Evolutionary conservation across 1,140 invertebrate species (phyloP).

Genomic region (Achatina immaculata): DNA sequence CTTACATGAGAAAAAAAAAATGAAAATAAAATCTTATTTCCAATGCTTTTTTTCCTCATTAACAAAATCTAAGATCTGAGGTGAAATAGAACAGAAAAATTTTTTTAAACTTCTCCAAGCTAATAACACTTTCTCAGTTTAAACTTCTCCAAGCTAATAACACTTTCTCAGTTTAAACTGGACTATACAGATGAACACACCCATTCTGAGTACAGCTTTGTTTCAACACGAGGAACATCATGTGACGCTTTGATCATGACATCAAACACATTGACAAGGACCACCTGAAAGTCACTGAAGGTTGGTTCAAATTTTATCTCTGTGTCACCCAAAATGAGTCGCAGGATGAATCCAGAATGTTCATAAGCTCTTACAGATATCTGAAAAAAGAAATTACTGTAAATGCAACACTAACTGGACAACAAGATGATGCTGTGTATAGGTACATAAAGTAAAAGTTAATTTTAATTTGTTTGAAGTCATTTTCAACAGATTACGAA

Average conservation of each 20-base stretch:
- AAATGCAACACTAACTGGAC: neutral
- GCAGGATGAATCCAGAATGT: constrained; percentile 82
- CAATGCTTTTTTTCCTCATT: too few species aligned
- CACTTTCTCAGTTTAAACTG: too few species aligned
- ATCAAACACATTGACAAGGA: constrained; percentile 81
- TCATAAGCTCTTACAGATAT: constrained; percentile 66
- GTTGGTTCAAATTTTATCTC: constrained; percentile 84
- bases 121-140: too few species aligned
- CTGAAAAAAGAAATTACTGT: constrained; percentile 46
- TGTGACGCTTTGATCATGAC: constrained; percentile 80
- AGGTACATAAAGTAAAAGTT: neutral
- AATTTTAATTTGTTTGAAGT: too few species aligned
- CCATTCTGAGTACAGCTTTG: constrained; percentile 71
- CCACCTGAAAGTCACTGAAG: constrained; percentile 81
- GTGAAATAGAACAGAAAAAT: too few species aligned
- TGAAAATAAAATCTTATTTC: too few species aligned
- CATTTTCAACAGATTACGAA: too few species aligned
- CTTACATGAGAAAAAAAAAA: too few species aligned
- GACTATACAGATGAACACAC: constrained; percentile 65
- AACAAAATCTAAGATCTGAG: too few species aligned
- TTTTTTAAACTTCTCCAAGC: too few species aligned
- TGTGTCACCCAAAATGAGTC: constrained; percentile 78
- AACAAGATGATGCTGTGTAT: neutral
- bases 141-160: too few species aligned
- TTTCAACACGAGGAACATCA: constrained; percentile 82